phyloP scores from a whole-genome alignment of 1,140 invertebrate genomes.

The Panagrolaimus sp. region DNA sequence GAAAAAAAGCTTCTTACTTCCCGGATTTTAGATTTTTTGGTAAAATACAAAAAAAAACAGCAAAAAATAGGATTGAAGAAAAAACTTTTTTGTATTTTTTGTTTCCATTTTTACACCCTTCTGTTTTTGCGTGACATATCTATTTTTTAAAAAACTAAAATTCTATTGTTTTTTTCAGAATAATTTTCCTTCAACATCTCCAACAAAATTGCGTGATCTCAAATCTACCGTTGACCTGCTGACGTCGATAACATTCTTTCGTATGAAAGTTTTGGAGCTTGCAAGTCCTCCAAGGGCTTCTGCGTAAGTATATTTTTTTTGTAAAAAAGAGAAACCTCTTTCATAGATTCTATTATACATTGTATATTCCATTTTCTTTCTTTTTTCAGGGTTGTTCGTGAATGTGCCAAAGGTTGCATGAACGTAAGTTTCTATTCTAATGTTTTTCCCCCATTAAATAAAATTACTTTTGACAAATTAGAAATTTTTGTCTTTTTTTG shows the following conservation, averaged over 20 bases:
- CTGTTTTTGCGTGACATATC: not conserved
- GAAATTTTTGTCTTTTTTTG: slow-evolving; percentile 60
- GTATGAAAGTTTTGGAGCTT: slow-evolving; percentile 99
- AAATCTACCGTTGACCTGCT: slow-evolving; percentile 97
- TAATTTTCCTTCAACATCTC: slow-evolving; percentile 93
- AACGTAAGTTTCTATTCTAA: slow-evolving; percentile 77
- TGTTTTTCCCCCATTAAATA: slow-evolving; percentile 15
- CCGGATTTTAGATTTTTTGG: not conserved
- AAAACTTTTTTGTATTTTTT: not conserved
- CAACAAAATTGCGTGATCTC: slow-evolving; percentile 93
- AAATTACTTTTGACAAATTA: slow-evolving; percentile 78
- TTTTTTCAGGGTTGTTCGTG: slow-evolving; percentile 80
- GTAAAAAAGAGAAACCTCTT: no score
- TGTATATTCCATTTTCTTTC: no score
- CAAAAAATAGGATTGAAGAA: not conserved
- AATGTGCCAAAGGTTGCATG: slow-evolving; percentile 96
- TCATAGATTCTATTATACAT: no score
- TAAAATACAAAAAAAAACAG: not conserved
- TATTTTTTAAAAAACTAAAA: slow-evolving; percentile 10
- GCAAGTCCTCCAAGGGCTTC: slow-evolving; percentile 91
- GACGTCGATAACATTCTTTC: slow-evolving; percentile 98
- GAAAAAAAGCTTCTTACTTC: no score
- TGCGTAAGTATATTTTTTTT: slow-evolving; percentile 58
- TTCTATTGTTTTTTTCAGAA: slow-evolving; percentile 64
- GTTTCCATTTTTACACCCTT: not conserved